Percentiles rank a stretch among this genome's conserved stretches.
These are phyloP conservation scores for Campylomormyrus tamandua DNA, from an alignment of 2,113 vertebrate genomes.

Conservation along the genomic window DNA sequence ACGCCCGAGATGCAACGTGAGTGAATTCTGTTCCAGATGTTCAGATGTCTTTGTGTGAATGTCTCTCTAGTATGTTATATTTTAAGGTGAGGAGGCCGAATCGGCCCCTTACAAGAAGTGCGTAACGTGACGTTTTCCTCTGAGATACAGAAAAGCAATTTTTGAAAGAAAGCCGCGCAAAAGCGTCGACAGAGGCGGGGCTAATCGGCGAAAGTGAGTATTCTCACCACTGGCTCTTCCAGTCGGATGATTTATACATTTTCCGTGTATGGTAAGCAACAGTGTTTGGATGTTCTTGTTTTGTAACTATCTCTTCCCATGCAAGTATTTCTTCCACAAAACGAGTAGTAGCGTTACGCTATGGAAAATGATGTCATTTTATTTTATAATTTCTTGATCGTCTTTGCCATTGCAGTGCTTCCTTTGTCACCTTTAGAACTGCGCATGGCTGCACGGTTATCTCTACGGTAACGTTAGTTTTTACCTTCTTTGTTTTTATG, in stretches of 20 bases:
- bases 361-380: slow-evolving; percentile 44
- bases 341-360: slow-evolving; percentile 45
- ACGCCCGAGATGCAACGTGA: slow-evolving; percentile 37
- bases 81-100: slow-evolving; percentile 41
- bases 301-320: background rate
- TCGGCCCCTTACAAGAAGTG: background rate
- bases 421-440: slow-evolving; percentile 47
- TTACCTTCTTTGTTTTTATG: slow-evolving; percentile 29
- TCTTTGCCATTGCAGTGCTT: slow-evolving; percentile 49
- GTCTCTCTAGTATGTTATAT: slow-evolving; percentile 44
- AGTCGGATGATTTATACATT: slow-evolving; percentile 43
- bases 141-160: slow-evolving; percentile 33
- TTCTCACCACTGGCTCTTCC: slow-evolving; percentile 40
- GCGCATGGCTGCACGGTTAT: slow-evolving; percentile 47
- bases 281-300: slow-evolving; percentile 34
- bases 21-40: slow-evolving; percentile 35
- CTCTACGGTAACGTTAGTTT: slow-evolving; percentile 25
- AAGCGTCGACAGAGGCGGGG: slow-evolving; percentile 37
- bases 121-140: slow-evolving; percentile 30
- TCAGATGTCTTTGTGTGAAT: slow-evolving; percentile 37
- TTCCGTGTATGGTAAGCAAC: slow-evolving; percentile 42
- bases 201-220: slow-evolving; percentile 36
- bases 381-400: slow-evolving; percentile 48
- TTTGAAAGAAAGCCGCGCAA: slow-evolving; percentile 30
- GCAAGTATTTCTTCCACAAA: slow-evolving; percentile 25